A percentile compares a stretch with the other conserved stretches of the same genome.
phyloP scores from a whole-genome alignment of 2,888 invertebrate species.

The Apantesis nais region DNA sequence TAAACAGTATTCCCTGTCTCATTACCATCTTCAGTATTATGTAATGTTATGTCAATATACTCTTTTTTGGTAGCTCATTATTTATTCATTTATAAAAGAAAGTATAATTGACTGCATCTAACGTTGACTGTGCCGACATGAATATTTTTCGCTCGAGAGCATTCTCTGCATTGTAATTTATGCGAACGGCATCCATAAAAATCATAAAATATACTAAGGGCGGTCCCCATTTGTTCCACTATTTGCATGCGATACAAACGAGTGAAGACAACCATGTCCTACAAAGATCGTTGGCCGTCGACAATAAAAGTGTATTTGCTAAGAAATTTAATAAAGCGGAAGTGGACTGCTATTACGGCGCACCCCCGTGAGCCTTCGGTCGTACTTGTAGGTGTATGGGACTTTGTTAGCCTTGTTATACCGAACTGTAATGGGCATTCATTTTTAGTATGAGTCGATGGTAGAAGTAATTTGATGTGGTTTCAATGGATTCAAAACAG shows the following conservation, averaged over 20 bases:
- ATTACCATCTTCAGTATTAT: slow-evolving; percentile 34
- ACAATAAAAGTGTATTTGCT: slow-evolving; percentile 85
- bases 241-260: slow-evolving; percentile 83
- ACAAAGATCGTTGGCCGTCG: slow-evolving; percentile 76
- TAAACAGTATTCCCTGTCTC: slow-evolving; percentile 42
- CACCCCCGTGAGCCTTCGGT: slow-evolving; percentile 59
- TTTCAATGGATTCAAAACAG: neutral
- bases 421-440: slow-evolving; percentile 53
- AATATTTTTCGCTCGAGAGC: slow-evolving; percentile 53
- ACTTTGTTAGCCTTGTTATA: slow-evolving; percentile 50
- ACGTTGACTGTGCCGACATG: slow-evolving; percentile 48
- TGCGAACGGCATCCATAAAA: slow-evolving; percentile 66
- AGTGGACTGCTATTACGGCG: slow-evolving; percentile 78
- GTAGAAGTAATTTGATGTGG: slow-evolving; percentile 4
- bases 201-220: slow-evolving; percentile 76
- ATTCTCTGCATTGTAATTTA: slow-evolving; percentile 64
- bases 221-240: slow-evolving; percentile 72
- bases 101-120: slow-evolving; percentile 53
- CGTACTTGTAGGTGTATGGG: slow-evolving; percentile 45
- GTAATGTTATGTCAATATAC: slow-evolving; percentile 33
- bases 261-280: slow-evolving; percentile 72
- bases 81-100: slow-evolving; percentile 46
- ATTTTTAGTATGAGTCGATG: slow-evolving; percentile 24
- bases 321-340: slow-evolving; percentile 86
- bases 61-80: slow-evolving; percentile 42